A percentile compares a stretch with the other conserved stretches of the same genome.
Conservation (phyloP, 2,113 vertebrate species). For the Herpailurus yagouaroundi region DNA sequence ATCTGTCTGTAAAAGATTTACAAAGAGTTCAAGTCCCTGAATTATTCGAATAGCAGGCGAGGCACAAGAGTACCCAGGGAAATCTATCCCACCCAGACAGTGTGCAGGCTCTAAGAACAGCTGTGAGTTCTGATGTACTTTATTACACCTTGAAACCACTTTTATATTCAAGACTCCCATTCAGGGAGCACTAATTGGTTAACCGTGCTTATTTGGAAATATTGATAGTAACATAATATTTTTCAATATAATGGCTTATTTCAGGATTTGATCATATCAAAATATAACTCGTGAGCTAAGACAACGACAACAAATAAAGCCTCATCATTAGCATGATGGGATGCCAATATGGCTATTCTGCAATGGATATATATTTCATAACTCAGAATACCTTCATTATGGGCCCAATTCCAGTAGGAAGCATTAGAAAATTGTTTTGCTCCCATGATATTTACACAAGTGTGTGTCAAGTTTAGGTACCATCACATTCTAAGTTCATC, state of each 20-base stretch:
- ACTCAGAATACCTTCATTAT: neutral
- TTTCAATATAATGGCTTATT: neutral
- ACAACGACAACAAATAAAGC: neutral
- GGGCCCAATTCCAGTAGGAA: neutral
- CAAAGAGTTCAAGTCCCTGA: constrained; percentile 59
- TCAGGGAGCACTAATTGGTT: neutral
- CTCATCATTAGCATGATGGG: neutral
- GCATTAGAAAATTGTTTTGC: neutral
- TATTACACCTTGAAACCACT: neutral
- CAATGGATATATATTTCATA: neutral
- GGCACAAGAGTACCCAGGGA: constrained; percentile 2
- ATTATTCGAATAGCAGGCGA: constrained; percentile 58
- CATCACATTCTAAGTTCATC: neutral
- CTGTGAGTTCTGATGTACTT: neutral
- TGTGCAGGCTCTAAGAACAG: constrained; percentile 20
- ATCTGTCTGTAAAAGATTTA: constrained; percentile 56
- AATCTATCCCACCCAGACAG: constrained; percentile 54
- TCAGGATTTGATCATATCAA: neutral
- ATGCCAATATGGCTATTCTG: neutral
- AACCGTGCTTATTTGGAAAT: constrained; percentile 30
- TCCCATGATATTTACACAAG: neutral
- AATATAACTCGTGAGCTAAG: neutral
- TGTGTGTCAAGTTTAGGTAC: neutral
- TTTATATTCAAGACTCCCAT: constrained; percentile 38
- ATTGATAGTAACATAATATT: neutral